Evolutionary conservation across 1,140 invertebrate genomes (phyloP).

Genomic region (Solenopsis fugax): DNA sequence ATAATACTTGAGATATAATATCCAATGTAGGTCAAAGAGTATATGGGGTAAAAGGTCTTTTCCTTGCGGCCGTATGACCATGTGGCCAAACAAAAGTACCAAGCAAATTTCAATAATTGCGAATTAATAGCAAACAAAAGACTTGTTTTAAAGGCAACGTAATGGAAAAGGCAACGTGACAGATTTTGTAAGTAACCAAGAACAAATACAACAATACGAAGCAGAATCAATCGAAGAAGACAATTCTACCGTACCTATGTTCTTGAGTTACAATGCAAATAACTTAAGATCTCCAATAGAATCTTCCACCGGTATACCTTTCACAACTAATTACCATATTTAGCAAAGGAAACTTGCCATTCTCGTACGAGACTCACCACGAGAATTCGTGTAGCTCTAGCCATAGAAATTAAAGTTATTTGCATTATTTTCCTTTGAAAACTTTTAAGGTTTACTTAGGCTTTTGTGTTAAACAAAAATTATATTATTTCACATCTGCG

Average conservation of each 20-base stretch:
- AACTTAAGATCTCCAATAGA: slow-evolving; percentile 36
- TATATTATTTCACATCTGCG: background rate
- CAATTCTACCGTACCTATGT: slow-evolving; percentile 24
- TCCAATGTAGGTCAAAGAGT: background rate
- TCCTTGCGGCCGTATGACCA: background rate
- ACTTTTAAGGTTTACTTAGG: slow-evolving; percentile 10
- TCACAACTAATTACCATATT: slow-evolving; percentile 57
- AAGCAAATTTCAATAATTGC: slow-evolving; percentile 9
- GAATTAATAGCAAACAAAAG: background rate
- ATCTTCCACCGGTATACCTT: slow-evolving; percentile 15
- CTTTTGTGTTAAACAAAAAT: slow-evolving; percentile 24
- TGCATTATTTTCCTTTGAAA: slow-evolving; percentile 32
- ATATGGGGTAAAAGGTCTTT: background rate
- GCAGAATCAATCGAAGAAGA: slow-evolving; percentile 26
- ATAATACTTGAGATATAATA: slow-evolving; percentile 2
- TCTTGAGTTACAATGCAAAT: slow-evolving; percentile 56
- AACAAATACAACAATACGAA: background rate
- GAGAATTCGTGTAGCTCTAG: background rate
- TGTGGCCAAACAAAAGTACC: background rate
- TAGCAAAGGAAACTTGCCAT: slow-evolving; percentile 32
- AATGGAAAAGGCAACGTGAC: background rate
- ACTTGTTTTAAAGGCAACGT: background rate
- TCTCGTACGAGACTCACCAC: slow-evolving; percentile 14
- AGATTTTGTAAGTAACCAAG: slow-evolving; percentile 30
- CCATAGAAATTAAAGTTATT: slow-evolving; percentile 32